phyloP scores from a whole-genome alignment of 2,113 vertebrate species.

The Spermophilus dauricus region DNA sequence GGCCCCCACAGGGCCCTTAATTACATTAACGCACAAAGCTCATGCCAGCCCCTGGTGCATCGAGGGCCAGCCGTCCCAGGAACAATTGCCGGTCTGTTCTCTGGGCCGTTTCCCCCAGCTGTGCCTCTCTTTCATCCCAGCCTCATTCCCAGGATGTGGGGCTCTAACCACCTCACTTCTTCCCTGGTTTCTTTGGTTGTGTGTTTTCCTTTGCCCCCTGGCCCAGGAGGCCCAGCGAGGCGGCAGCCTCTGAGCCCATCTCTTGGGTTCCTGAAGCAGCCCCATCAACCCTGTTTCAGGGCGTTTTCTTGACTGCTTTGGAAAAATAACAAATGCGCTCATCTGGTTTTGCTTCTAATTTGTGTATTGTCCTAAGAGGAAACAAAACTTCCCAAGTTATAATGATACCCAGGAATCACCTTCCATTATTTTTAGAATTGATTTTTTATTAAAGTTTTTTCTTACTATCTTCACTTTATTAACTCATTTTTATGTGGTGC shows the following conservation, averaged over 20 bases:
- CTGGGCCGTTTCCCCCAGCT: conserved; percentile 70
- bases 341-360: conserved; percentile 10
- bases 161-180: conserved; percentile 45
- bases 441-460: background rate
- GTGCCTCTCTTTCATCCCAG: conserved; percentile 73
- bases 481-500: too few relatives aligned
- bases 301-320: background rate
- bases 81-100: conserved; percentile 81
- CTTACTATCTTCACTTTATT: too few relatives aligned
- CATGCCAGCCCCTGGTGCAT: background rate
- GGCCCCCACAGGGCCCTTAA: conserved; percentile 72
- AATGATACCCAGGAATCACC: background rate
- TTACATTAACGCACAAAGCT: conserved; percentile 78
- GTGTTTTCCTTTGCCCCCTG: background rate
- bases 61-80: background rate
- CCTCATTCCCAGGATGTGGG: conserved; percentile 74
- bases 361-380: background rate
- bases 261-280: background rate
- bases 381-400: background rate
- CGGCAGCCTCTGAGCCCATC: background rate
- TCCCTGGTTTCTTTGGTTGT: background rate
- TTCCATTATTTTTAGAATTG: conserved; percentile 4
- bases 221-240: background rate
- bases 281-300: background rate
- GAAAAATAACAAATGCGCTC: background rate